phyloP scores from a whole-genome alignment of 1,140 invertebrate species.

The Druon quercuslanigerum region DNA sequence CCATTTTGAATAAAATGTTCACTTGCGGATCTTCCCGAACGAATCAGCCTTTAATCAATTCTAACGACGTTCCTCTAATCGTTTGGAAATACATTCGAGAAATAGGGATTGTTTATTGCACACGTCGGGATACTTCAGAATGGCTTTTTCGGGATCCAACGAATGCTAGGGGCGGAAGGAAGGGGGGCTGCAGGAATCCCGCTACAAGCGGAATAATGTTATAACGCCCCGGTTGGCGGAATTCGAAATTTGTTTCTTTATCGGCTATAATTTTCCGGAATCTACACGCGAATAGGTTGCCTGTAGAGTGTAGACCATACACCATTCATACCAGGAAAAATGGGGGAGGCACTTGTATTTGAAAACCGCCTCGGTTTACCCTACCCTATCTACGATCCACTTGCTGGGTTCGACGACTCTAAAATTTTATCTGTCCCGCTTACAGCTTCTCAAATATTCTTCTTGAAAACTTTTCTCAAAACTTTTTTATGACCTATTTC shows the following conservation, averaged over 20 bases:
- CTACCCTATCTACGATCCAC: background rate
- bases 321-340: slow-evolving; percentile 30
- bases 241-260: slow-evolving; percentile 75
- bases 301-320: slow-evolving; percentile 46
- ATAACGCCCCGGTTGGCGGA: slow-evolving; percentile 64
- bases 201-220: slow-evolving; percentile 69
- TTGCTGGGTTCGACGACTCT: slow-evolving; percentile 59
- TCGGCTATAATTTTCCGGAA: slow-evolving; percentile 73
- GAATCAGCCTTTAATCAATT: slow-evolving; percentile 30
- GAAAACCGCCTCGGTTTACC: slow-evolving; percentile 53
- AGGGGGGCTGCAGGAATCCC: slow-evolving; percentile 51
- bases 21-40: background rate
- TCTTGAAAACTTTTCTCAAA: slow-evolving; percentile 55
- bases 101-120: slow-evolving; percentile 64
- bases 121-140: slow-evolving; percentile 60
- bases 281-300: slow-evolving; percentile 69
- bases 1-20: slow-evolving; percentile 31
- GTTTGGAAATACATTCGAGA: slow-evolving; percentile 55
- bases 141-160: slow-evolving; percentile 56
- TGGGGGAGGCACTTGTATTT: slow-evolving; percentile 53
- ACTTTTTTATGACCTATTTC: slow-evolving; percentile 57
- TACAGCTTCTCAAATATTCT: slow-evolving; percentile 45
- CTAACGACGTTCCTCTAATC: slow-evolving; percentile 51
- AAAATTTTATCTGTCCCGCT: slow-evolving; percentile 68
- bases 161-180: slow-evolving; percentile 49